Percentiles rank a stretch among this genome's conserved stretches.
phyloP scores from a whole-genome alignment of 2,888 invertebrate species.

The Zele albiditarsus region DNA sequence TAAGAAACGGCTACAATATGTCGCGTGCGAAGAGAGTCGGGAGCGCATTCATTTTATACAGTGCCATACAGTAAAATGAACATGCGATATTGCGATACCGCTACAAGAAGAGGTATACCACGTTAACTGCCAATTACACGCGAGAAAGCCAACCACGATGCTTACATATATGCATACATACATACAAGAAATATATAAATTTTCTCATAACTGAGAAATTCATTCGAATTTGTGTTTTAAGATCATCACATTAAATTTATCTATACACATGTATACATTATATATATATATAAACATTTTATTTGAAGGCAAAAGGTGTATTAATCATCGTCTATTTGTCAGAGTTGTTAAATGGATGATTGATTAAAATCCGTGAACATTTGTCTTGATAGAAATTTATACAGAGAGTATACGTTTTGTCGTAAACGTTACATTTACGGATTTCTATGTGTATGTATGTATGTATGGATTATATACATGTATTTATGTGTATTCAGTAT shows the following conservation, averaged over 20 bases:
- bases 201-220: background rate
- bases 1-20: constrained; percentile 35
- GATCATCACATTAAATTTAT: constrained; percentile 1
- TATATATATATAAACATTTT: background rate
- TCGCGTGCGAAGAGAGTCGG: constrained; percentile 31
- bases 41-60: constrained; percentile 33
- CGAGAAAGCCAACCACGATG: constrained; percentile 33
- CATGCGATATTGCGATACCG: constrained; percentile 47
- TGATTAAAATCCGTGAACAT: constrained; percentile 9
- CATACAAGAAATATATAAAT: background rate
- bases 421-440: background rate
- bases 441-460: background rate
- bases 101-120: constrained; percentile 43
- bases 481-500: background rate
- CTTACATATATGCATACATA: background rate
- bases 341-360: background rate
- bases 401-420: background rate
- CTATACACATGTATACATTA: background rate
- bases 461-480: background rate
- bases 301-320: background rate
- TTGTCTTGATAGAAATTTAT: background rate
- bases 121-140: constrained; percentile 52
- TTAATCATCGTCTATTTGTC: background rate
- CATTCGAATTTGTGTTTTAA: background rate
- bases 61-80: constrained; percentile 35